Conservation (phyloP, 1,140 invertebrate genomes). For the Tetramorium alpestre region DNA sequence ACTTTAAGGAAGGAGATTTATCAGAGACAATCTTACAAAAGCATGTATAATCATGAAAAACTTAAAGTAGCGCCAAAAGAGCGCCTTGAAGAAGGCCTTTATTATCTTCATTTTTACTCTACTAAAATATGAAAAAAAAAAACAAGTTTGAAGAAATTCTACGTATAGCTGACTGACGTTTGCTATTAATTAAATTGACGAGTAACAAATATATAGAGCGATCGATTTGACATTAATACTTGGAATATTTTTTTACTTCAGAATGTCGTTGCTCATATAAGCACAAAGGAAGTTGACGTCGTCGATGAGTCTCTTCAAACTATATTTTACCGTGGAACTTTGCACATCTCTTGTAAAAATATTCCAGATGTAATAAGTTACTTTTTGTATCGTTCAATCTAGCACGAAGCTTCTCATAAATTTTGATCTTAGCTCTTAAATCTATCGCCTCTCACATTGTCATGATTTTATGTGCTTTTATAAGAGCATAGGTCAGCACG, state of each 20-base stretch:
- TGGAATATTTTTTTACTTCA: neutral
- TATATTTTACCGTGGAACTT: neutral
- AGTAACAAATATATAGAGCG: neutral
- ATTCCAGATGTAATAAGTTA: neutral
- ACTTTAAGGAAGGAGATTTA: neutral
- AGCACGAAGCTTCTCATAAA: neutral
- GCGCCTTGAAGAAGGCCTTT: neutral
- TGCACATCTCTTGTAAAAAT: neutral
- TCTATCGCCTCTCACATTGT: neutral
- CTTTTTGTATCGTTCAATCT: neutral
- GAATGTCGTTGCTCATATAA: neutral
- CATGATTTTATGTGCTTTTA: conserved; percentile 36
- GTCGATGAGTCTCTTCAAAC: neutral
- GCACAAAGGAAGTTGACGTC: neutral
- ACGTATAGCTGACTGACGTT: neutral
- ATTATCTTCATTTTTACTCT: neutral
- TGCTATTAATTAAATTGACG: neutral
- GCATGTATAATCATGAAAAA: neutral
- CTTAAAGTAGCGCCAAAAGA: neutral
- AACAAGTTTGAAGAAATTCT: neutral
- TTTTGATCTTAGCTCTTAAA: conserved; percentile 21
- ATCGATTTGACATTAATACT: neutral
- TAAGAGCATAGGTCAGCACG: conserved; percentile 13
- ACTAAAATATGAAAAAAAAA: neutral
- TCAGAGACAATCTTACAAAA: conserved; percentile 12